Evolutionary conservation across 2,113 vertebrate species (phyloP), one percentile per base, ranked within the genome.

Genomic region (Microtus richardsoni): DNA sequence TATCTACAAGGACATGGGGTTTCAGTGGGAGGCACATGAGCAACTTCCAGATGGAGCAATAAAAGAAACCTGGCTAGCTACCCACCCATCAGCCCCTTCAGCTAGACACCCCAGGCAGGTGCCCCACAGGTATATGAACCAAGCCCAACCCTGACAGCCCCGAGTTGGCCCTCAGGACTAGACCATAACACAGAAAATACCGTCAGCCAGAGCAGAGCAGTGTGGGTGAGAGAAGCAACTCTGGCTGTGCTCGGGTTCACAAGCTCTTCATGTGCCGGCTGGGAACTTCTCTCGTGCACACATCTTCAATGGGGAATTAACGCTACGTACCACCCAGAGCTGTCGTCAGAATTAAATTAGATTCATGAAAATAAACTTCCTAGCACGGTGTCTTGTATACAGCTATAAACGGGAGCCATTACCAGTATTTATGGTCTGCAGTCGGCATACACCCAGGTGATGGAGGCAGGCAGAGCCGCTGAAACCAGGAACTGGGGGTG

Each of bases 331-430:
- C 89, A 80, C 82, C 30, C 3, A 91, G 49, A 88, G 75, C 11
- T 86, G 17, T 74, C 12, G 22, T 49, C 30, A n/a, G 91, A 66
- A 93, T 62, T 68, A 80, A 95, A 91, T 83, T 83, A 92, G 92
- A 92, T 95, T 88, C 82, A 41, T 49, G 82, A 95, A 97, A 95
- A 95, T 91, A 95, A 96, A 95, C 96, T 92, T 86, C 88, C 84
- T 71, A 80, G 91, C 60, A 49, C 24, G 30, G 66, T 2, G 13
- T 60, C 82, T 70, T 41, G 14, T 52, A 87, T 49, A 79, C 62
- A 90, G 85, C 96, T 41, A 86, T 77, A 82, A 95, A 86, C 3
- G 39, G 77, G 58, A 84, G 80, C 44, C 78, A 7, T 87, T 86
- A 70, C 41, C 58, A 71, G 92, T 41, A 97, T 92, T 95, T 93